phyloP scores from a whole-genome alignment of 2,113 vertebrate genomes.

The Lynx canadensis region DNA sequence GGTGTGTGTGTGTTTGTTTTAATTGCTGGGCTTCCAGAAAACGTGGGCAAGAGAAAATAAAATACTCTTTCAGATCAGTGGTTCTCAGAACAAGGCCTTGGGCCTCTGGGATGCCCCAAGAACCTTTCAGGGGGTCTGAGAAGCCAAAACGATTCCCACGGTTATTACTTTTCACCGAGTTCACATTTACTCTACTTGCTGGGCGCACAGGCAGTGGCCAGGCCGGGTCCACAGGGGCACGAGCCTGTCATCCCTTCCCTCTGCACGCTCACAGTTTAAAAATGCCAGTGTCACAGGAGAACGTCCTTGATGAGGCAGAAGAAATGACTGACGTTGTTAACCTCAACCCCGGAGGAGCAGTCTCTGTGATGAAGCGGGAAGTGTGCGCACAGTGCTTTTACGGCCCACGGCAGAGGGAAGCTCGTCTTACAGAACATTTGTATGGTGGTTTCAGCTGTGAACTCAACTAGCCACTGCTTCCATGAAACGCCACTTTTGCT shows the following conservation, averaged over 20 bases:
- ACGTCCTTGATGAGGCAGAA: background rate
- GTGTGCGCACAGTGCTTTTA: background rate
- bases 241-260: background rate
- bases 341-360: background rate
- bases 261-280: background rate
- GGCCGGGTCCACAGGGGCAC: accelerated
- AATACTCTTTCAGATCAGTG: background rate
- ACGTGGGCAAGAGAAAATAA: background rate
- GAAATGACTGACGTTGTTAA: background rate
- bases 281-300: background rate
- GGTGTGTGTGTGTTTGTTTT: background rate
- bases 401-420: background rate
- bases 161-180: background rate
- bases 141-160: background rate
- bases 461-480: background rate
- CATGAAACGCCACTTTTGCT: background rate
- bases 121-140: background rate
- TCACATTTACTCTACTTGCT: background rate
- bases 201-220: background rate
- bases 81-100: background rate
- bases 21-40: background rate
- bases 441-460: background rate
- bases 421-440: background rate
- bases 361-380: background rate
- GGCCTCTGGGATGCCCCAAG: background rate